Conservation (phyloP, 2,888 invertebrate species). For the Quadriops clusia region DNA sequence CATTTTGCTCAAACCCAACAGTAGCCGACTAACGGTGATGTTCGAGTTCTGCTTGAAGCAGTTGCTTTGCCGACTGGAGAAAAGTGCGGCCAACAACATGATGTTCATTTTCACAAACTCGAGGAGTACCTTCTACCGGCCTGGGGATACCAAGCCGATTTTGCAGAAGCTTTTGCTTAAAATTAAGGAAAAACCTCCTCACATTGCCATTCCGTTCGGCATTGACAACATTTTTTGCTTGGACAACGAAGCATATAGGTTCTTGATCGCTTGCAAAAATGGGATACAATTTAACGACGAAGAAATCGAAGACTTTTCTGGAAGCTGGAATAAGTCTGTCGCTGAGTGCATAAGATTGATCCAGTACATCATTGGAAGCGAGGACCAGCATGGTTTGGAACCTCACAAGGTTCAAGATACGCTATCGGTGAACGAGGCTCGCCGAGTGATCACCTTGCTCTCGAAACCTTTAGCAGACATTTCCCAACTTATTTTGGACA, state of each 20-base stretch:
- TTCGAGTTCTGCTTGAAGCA: slow-evolving; percentile 30
- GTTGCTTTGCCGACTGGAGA: slow-evolving; percentile 28
- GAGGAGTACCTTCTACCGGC: slow-evolving; percentile 23
- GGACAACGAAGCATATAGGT: slow-evolving; percentile 30
- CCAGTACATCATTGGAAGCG: slow-evolving; percentile 9
- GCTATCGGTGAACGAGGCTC: slow-evolving; percentile 28
- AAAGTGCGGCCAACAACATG: slow-evolving; percentile 27
- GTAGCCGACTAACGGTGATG: slow-evolving; percentile 23
- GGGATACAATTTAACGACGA: slow-evolving; percentile 16
- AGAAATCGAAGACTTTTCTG: slow-evolving; percentile 15
- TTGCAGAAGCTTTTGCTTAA: slow-evolving; percentile 21
- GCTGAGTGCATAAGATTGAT: slow-evolving; percentile 15
- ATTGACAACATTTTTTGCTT: slow-evolving; percentile 28
- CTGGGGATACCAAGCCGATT: slow-evolving; percentile 25
- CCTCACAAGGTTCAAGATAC: slow-evolving; percentile 29
- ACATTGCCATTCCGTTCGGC: slow-evolving; percentile 21
- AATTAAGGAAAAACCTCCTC: slow-evolving; percentile 19
- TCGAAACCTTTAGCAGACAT: slow-evolving; percentile 31
- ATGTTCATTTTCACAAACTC: slow-evolving; percentile 31
- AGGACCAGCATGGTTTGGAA: slow-evolving; percentile 14
- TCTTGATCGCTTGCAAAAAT: slow-evolving; percentile 25
- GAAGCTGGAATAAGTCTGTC: slow-evolving; percentile 21
- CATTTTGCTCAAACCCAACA: slow-evolving; percentile 26
- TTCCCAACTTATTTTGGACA: slow-evolving; percentile 28
- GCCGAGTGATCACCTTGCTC: slow-evolving; percentile 27